Evolutionary conservation across 2,888 invertebrate genomes (phyloP).

Genomic region (Spodoptera exigua): DNA sequence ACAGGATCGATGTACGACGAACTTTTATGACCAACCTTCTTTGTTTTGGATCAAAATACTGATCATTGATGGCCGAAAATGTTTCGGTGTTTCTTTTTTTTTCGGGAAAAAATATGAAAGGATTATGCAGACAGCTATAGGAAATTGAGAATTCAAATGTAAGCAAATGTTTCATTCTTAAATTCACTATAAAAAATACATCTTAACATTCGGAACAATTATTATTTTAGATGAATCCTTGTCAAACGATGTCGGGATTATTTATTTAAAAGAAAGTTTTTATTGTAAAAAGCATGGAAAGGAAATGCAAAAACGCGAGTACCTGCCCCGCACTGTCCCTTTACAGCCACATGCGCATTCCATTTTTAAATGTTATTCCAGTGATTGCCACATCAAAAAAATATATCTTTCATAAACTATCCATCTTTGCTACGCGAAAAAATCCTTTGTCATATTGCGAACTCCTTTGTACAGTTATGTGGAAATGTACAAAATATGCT

Average conservation of each 20-base stretch:
- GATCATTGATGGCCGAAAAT: constrained; percentile 19
- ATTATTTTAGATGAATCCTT: constrained; percentile 87
- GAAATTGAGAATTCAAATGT: constrained; percentile 1
- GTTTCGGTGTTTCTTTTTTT: constrained; percentile 1
- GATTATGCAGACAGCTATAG: neutral
- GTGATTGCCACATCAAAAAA: constrained; percentile 79
- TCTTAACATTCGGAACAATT: constrained; percentile 65
- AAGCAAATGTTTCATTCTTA: neutral
- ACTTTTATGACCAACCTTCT: constrained; percentile 53
- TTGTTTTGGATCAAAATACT: constrained; percentile 40
- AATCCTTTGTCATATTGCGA: constrained; percentile 75
- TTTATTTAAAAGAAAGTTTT: constrained; percentile 90
- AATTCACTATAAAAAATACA: constrained; percentile 24
- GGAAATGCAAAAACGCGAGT: constrained; percentile 88
- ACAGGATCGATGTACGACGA: constrained; percentile 53
- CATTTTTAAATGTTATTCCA: constrained; percentile 79
- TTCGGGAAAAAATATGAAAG: neutral
- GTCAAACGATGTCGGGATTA: constrained; percentile 86
- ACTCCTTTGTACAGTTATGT: constrained; percentile 73
- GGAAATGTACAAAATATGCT: constrained; percentile 63
- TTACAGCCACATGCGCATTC: constrained; percentile 85
- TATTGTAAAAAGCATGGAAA: constrained; percentile 87
- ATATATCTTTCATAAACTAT: constrained; percentile 73
- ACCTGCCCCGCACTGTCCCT: constrained; percentile 85
- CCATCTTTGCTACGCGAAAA: constrained; percentile 72